Conservation (phyloP, 2,797 vertebrate species). For the Ispidina lecontei region DNA sequence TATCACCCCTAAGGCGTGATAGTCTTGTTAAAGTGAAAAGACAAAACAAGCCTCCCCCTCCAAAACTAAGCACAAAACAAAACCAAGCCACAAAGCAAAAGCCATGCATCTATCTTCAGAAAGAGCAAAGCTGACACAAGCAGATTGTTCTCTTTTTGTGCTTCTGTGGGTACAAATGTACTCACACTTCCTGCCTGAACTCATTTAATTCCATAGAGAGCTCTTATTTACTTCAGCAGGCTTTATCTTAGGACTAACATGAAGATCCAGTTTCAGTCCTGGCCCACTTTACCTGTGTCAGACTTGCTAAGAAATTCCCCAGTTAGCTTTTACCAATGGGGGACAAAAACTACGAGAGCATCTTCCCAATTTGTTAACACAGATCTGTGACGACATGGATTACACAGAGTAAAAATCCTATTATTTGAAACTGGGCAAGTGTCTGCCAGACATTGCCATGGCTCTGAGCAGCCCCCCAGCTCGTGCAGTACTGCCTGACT, state of each 20-base stretch:
- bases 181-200: background rate
- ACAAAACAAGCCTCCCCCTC: no score
- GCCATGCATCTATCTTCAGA: background rate
- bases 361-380: background rate
- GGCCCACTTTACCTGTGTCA: background rate
- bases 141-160: background rate
- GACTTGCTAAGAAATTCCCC: background rate
- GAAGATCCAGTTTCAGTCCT: background rate
- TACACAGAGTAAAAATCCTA: background rate
- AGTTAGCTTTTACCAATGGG: background rate
- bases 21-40: background rate
- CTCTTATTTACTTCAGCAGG: background rate
- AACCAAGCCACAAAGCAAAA: background rate
- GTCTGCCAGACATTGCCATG: background rate
- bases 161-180: background rate
- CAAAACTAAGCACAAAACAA: background rate
- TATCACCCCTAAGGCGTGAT: background rate
- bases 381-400: background rate
- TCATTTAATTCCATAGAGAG: background rate
- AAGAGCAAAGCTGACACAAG: slow-evolving; percentile 32
- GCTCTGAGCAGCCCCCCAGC: background rate
- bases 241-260: background rate
- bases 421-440: background rate
- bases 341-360: background rate
- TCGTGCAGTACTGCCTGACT: background rate